Evolutionary conservation across 2,113 vertebrate species (phyloP).

Genomic region (Semnornis frantzii): DNA sequence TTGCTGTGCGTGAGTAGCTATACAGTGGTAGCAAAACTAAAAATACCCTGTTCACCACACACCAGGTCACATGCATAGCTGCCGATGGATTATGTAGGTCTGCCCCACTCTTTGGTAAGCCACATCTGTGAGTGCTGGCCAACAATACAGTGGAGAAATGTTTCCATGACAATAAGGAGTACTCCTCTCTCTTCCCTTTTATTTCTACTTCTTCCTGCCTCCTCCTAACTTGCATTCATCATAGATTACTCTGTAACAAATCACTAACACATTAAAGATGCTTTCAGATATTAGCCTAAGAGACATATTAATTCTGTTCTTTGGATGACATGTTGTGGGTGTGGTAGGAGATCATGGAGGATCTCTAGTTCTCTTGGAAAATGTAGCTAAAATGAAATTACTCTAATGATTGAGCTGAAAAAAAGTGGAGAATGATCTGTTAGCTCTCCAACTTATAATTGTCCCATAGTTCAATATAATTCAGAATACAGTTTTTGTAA

Average conservation of each 20-base stretch:
- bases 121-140: background rate
- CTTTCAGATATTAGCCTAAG: background rate
- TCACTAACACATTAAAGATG: background rate
- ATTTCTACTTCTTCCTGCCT: background rate
- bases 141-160: background rate
- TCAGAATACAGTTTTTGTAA: background rate
- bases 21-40: background rate
- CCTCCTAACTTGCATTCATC: background rate
- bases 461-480: background rate
- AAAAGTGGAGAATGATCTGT: background rate
- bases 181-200: background rate
- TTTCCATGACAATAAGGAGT: conserved; percentile 45
- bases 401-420: background rate
- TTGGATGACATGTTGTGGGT: rapidly evolving
- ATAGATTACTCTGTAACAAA: background rate
- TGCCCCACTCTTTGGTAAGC: background rate
- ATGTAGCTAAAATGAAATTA: background rate
- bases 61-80: background rate
- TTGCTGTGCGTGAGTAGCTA: background rate
- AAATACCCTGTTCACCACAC: background rate
- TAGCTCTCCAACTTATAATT: background rate
- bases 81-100: background rate
- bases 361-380: background rate
- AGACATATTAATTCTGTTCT: background rate
- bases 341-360: background rate